Percentiles rank a stretch among this genome's conserved stretches.
Conservation (phyloP, 1,140 invertebrate species). For the Lanistes nyassanus region DNA sequence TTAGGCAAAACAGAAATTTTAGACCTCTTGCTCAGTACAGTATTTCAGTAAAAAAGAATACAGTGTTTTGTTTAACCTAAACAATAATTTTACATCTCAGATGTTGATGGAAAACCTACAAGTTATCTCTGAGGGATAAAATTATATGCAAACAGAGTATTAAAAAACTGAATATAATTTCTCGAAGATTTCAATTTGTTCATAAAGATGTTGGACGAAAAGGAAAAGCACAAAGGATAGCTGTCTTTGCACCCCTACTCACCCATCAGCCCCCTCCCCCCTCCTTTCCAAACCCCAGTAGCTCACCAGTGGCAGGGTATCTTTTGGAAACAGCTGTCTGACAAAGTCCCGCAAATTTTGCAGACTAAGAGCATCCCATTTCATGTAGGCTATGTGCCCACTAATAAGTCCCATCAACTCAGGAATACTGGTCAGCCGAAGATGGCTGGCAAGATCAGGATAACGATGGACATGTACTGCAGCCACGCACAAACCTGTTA, state of each 20-base stretch:
- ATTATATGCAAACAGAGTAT: too few species aligned
- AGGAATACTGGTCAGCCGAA: constrained; percentile 84
- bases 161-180: neutral
- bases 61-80: too few species aligned
- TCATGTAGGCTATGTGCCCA: constrained; percentile 77
- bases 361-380: constrained; percentile 40
- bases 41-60: too few species aligned
- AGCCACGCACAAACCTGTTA: constrained; percentile 68
- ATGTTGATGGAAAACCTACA: too few species aligned
- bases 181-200: neutral
- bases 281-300: neutral
- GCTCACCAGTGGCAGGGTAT: constrained; percentile 41
- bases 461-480: constrained; percentile 88
- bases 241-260: neutral
- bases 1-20: too few species aligned
- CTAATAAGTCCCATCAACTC: constrained; percentile 84
- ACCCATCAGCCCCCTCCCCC: neutral
- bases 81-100: too few species aligned
- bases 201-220: neutral
- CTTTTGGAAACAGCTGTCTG: constrained; percentile 53
- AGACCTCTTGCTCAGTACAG: too few species aligned
- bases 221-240: neutral
- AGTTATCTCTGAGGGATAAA: too few species aligned
- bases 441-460: constrained; percentile 76
- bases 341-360: constrained; percentile 58